phyloP scores from a whole-genome alignment of 2,113 vertebrate species.

The Perca fluviatilis region DNA sequence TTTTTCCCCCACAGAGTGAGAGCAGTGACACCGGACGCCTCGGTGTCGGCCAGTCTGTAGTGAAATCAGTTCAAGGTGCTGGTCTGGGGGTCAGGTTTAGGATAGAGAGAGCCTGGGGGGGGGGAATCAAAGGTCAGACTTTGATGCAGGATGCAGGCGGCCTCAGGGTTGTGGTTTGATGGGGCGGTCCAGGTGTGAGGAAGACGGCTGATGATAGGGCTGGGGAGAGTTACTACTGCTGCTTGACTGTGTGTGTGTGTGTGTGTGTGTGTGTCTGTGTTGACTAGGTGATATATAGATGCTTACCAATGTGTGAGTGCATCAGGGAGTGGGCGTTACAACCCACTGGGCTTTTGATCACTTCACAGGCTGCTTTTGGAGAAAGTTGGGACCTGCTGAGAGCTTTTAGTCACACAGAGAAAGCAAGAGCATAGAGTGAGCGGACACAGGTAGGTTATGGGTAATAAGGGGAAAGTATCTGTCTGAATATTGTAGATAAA shows the following conservation, averaged over 20 bases:
- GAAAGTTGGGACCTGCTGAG: slow-evolving; percentile 38
- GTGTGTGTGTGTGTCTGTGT: slow-evolving; percentile 12
- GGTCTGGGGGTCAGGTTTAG: slow-evolving; percentile 22
- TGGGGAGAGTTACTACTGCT: slow-evolving; percentile 26
- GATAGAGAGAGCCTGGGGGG: slow-evolving; percentile 17
- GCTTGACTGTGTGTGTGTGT: slow-evolving; percentile 25
- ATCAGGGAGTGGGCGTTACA: slow-evolving; percentile 39
- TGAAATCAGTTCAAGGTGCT: slow-evolving; percentile 49
- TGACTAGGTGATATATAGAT: slow-evolving; percentile 23
- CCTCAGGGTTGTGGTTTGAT: slow-evolving; percentile 50
- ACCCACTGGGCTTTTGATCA: slow-evolving; percentile 66
- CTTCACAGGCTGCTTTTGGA: slow-evolving; percentile 25
- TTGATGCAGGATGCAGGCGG: slow-evolving; percentile 56
- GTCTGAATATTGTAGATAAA: not conserved
- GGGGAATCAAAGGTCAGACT: slow-evolving; percentile 51
- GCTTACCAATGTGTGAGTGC: slow-evolving; percentile 31
- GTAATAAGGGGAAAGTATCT: slow-evolving; percentile 7
- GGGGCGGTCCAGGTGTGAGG: slow-evolving; percentile 60
- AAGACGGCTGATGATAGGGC: slow-evolving; percentile 25
- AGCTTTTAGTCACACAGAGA: slow-evolving; percentile 55
- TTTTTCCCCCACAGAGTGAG: not conserved
- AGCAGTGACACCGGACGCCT: slow-evolving; percentile 18
- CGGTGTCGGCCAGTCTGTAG: slow-evolving; percentile 18
- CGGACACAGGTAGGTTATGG: slow-evolving; percentile 18
- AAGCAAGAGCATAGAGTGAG: slow-evolving; percentile 12